These are phyloP conservation scores for Heloderma charlesbogerti DNA, from an alignment of 2,113 vertebrate species.

Conservation along the genomic window DNA sequence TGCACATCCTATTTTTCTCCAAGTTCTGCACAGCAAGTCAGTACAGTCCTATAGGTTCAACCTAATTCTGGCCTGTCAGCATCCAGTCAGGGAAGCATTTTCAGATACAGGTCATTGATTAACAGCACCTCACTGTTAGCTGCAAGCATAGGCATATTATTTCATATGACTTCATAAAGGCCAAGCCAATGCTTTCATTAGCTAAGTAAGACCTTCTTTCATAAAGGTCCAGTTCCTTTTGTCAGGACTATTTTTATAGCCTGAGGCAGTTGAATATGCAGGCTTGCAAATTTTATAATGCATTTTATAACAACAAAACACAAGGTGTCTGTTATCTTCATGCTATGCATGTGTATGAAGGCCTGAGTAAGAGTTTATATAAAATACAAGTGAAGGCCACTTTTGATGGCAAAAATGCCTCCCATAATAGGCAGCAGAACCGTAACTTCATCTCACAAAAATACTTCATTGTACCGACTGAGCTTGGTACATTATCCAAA, in stretches of 20 bases:
- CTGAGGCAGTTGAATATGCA: not conserved
- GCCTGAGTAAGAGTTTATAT: no score
- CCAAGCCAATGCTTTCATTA: no score
- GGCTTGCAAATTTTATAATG: not conserved
- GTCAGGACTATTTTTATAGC: not conserved
- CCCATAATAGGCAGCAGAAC: not conserved
- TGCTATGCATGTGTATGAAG: not conserved
- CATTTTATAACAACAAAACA: not conserved
- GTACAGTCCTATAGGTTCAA: no score
- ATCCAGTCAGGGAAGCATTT: no score
- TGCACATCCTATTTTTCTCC: no score
- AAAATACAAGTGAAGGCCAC: not conserved
- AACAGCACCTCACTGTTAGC: no score
- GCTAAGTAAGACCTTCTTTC: no score
- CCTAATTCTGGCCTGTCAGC: no score
- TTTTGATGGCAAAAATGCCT: not conserved
- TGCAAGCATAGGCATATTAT: no score
- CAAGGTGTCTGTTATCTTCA: not conserved
- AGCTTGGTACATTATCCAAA: not conserved
- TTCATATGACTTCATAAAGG: no score
- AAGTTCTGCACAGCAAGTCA: no score
- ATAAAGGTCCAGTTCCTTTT: not conserved
- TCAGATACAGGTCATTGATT: no score
- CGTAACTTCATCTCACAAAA: not conserved
- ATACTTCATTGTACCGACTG: not conserved